phyloP scores from a whole-genome alignment of 1,140 invertebrate genomes.

The Harlomillsia oculata region DNA sequence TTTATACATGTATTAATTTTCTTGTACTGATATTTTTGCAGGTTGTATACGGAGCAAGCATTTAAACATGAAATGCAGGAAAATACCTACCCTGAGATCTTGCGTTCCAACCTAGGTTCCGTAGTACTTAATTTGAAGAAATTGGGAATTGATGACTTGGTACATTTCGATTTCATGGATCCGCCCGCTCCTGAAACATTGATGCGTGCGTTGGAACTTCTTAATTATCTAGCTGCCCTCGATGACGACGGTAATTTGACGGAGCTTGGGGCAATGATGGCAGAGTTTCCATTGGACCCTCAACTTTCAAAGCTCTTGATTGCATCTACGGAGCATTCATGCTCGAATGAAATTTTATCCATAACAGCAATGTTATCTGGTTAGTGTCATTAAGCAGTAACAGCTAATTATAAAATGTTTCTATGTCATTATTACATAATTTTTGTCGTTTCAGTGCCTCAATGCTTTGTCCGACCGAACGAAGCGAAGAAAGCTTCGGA shows the following conservation, averaged over 20 bases:
- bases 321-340: slow-evolving; percentile 90
- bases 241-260: slow-evolving; percentile 96
- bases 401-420: too few species aligned
- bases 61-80: slow-evolving; percentile 99
- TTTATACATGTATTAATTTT: neutral
- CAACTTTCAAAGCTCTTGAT: slow-evolving; percentile 99
- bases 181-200: slow-evolving; percentile 99
- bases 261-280: slow-evolving; percentile 96
- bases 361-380: slow-evolving; percentile 99
- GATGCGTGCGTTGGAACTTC: slow-evolving; percentile 95
- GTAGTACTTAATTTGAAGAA: slow-evolving; percentile 98
- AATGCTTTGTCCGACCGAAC: slow-evolving; percentile 98
- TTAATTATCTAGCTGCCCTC: slow-evolving; percentile 93
- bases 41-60: slow-evolving; percentile 96
- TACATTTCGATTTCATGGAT: slow-evolving; percentile 99
- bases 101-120: slow-evolving; percentile 90
- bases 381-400: slow-evolving; percentile 52
- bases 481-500: slow-evolving; percentile 98
- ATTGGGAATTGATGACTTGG: slow-evolving; percentile 96
- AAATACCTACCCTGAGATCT: slow-evolving; percentile 98
- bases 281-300: slow-evolving; percentile 97
- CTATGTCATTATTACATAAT: slow-evolving; percentile 6
- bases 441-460: slow-evolving; percentile 65
- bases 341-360: slow-evolving; percentile 98
- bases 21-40: too few species aligned